A percentile compares a stretch with the other conserved stretches of the same genome.
Conservation (phyloP, 2,888 invertebrate species). For the Carpatolechia fugitivella region DNA sequence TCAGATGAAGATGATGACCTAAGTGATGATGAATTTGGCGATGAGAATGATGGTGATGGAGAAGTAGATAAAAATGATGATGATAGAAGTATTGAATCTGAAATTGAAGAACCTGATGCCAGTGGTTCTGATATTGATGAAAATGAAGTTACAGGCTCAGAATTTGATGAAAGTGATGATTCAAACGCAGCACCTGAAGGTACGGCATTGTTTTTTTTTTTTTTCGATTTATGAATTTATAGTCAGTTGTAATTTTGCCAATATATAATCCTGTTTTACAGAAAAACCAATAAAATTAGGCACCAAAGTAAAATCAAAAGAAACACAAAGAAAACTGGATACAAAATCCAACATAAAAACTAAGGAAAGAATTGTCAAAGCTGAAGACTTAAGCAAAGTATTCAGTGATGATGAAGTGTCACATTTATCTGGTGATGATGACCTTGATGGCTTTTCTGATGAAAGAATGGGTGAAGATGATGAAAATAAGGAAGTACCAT, state of each 20-base stretch:
- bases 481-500: conserved; percentile 27
- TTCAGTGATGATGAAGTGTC: conserved; percentile 74
- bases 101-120: conserved; percentile 22
- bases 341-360: conserved; percentile 18
- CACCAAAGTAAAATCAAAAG: conserved; percentile 11
- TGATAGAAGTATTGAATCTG: conserved; percentile 16
- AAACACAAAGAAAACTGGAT: conserved; percentile 16
- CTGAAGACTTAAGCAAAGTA: conserved; percentile 52
- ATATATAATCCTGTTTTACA: conserved; percentile 27
- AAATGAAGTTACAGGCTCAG: conserved; percentile 14
- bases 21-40: conserved; percentile 28
- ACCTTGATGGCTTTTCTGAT: conserved; percentile 32
- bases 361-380: conserved; percentile 48
- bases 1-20: conserved; percentile 25
- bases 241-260: not conserved
- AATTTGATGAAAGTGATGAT: conserved; percentile 23
- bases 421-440: conserved; percentile 56
- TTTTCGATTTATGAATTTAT: too few species aligned
- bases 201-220: conserved; percentile 19
- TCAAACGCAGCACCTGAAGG: conserved; percentile 40
- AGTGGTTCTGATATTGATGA: conserved; percentile 20
- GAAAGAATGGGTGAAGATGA: conserved; percentile 36
- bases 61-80: conserved; percentile 25
- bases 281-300: conserved; percentile 36
- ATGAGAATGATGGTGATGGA: conserved; percentile 27